A percentile compares a stretch with the other conserved stretches of the same genome.
These are phyloP conservation scores for Ptychadena robeensis DNA, from an alignment of 2,797 vertebrate species.

Conservation along the genomic window DNA sequence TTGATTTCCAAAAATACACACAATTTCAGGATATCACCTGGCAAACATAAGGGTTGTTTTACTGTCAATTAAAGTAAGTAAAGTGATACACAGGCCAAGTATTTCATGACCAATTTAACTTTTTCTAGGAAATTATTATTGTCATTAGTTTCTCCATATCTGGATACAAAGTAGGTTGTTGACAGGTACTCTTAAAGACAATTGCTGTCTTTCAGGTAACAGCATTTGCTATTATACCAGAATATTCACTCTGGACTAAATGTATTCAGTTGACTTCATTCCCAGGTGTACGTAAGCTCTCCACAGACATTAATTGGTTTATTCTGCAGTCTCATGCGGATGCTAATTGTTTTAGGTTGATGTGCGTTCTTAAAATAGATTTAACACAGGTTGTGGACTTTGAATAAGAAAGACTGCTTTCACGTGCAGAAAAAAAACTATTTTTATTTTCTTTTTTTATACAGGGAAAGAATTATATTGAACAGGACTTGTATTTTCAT, in stretches of 20 bases:
- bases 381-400: conserved; percentile 9
- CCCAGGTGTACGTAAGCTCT: conserved; percentile 9
- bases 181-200: not conserved
- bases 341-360: conserved; percentile 37
- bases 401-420: conserved; percentile 8
- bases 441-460: conserved; percentile 25
- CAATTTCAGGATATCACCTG: too few relatives aligned
- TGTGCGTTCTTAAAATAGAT: conserved; percentile 32
- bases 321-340: conserved; percentile 25
- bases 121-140: not conserved
- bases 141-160: not conserved
- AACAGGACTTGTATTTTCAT: conserved; percentile 55
- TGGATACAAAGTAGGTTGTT: not conserved
- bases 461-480: conserved; percentile 44
- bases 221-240: not conserved
- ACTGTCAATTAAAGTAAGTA: too few relatives aligned
- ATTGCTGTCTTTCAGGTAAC: not conserved
- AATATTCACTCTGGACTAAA: not conserved
- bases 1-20: too few relatives aligned
- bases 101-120: too few relatives aligned
- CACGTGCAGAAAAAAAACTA: conserved; percentile 17
- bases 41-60: too few relatives aligned
- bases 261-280: conserved; percentile 3
- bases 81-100: too few relatives aligned
- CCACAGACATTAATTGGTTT: conserved; percentile 32